Evolutionary conservation across 2,113 vertebrate genomes (phyloP), one percentile per base, ranked within the genome.

Genomic region (Hydrochoerus hydrochaeris): DNA sequence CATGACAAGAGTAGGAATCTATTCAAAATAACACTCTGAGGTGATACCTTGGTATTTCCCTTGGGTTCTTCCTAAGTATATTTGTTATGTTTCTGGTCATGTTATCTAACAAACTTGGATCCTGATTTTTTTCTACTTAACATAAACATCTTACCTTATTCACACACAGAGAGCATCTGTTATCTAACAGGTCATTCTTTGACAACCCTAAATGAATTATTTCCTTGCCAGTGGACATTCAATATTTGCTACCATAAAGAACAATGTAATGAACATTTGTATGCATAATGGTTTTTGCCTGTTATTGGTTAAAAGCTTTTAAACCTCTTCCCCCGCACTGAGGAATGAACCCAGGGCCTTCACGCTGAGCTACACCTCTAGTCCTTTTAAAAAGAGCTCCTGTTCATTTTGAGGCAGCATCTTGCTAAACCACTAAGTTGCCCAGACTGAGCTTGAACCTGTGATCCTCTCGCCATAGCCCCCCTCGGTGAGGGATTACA

Each of bases 171-270:
- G 13, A 88, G 4, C 13, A 38, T 63, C 83, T 57, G 54, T 17
- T n/a, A 52, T 52, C 24, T 14, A 82, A 85, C 5, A 82, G 73
- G 28, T 5, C 19, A 24, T 17, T 71, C 28, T 80, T 82, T 57
- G 26, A 30, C 81, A 54, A 62, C 83, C 44, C 41, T 52, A 77
- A 71, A 78, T 85, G 82, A 89, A 91, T 41, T 78, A 86, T 67
- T 88, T 83, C 58, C 26, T 38, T 54, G 22, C 77, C 4, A n/a
- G 57, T 58, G 54, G 60, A 60, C 54, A 44, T 17, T 38, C 35
- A 16, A n/a, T 38, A 22, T 58, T 87, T 91, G 62, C 78, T 85
- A 38, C 75, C 58, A 46, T 88, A 81, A 91, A 95, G 60, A 90
- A 85, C 80, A 94, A 63, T 3, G 46, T 13, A 71, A 73, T 13